Evolutionary conservation across 2,113 vertebrate species (phyloP), one percentile per base, ranked within the genome.

Genomic region (Oriolus oriolus): DNA sequence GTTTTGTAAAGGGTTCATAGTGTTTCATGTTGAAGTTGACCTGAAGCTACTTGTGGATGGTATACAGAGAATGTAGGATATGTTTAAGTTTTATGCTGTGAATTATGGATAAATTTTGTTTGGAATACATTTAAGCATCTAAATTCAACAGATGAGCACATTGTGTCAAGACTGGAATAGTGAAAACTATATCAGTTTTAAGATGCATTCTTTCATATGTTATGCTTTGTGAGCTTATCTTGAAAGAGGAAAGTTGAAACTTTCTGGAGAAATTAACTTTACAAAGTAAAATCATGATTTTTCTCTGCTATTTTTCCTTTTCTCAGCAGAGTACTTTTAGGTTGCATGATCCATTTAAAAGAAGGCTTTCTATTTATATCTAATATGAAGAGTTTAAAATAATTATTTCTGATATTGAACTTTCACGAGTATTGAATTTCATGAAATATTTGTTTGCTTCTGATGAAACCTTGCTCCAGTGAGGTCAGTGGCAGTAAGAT

Each of bases 151-250:
- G 68, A 89, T 78, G 30, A 90, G 74, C 82, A 86, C 77, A 79
- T 91, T 94, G 39, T 95, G 91, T 78, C 77, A 64, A 64, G 35
- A 93, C 61, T 92, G 41, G 59, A 96, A 94, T 79, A 95, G 35
- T 89, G 79, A 65, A 91, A 87, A 75, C 53, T 87, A 66, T 35
- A 79, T 80, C 80, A 71, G 44, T 50, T 78, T 82, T 90, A 50
- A 90, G 89, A 39, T 92, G 9, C 44, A 39, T 76, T 56, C 91
- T 91, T 88, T 91, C 92, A 64, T 56, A 77, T 64, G n/a, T 87
- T 95, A 75, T 65, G 33, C 61, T 94, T 84, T 76, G 52, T 73
- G 56, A 90, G 20, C 73, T 73, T 76, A 90, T 88, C 37, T 52
- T 95, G 60, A 89, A 77, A 94, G 80, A 95, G 53, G 30, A 37